phyloP scores from a whole-genome alignment of 2,797 vertebrate genomes.

The Oreochromis grahami region DNA sequence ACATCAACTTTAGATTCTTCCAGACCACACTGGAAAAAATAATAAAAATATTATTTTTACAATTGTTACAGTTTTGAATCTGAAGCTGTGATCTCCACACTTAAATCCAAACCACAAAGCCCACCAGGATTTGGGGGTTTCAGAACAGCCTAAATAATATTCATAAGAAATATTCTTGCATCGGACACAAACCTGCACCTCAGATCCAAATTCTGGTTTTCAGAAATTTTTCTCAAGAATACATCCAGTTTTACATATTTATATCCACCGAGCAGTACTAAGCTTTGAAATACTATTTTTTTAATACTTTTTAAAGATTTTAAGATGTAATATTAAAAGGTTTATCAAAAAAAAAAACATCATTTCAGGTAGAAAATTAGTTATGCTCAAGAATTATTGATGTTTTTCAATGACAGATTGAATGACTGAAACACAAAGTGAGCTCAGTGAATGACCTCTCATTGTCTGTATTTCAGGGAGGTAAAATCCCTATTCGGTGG shows the following conservation, averaged over 20 bases:
- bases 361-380: not conserved
- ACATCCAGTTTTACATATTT: not conserved
- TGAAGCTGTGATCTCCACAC: not conserved
- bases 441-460: not conserved
- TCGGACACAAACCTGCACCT: not conserved
- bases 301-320: not conserved
- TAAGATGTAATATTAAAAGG: not conserved
- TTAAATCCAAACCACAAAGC: not conserved
- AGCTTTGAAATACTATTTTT: not conserved
- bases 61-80: not conserved
- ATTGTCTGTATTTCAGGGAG: slow-evolving; percentile 78
- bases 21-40: not conserved
- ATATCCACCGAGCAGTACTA: not conserved
- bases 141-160: not conserved
- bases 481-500: slow-evolving; percentile 98
- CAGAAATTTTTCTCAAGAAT: not conserved
- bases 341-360: not conserved
- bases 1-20: not conserved
- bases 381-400: not conserved
- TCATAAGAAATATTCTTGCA: not conserved
- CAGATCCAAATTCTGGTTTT: not conserved
- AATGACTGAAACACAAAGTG: not conserved
- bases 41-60: not conserved
- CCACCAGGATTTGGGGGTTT: not conserved
- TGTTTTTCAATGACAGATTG: not conserved